Evolutionary conservation across 2,888 invertebrate genomes (phyloP).

Genomic region (Megaustenia siamemsis): DNA sequence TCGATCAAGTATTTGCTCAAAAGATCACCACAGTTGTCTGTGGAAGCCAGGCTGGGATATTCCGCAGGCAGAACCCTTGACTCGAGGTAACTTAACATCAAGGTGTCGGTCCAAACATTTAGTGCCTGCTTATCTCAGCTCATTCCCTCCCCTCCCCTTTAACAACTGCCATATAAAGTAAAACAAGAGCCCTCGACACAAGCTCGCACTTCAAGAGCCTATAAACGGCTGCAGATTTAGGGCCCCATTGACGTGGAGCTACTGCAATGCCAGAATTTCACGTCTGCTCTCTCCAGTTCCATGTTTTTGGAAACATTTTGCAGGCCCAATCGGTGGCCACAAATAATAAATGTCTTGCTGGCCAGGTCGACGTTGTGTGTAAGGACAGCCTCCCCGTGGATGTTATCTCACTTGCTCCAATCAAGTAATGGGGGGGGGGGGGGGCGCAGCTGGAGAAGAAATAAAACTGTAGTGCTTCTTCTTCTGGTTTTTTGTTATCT

Average conservation of each 20-base stretch:
- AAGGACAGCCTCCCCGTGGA: too few relatives aligned
- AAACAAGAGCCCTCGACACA: background rate
- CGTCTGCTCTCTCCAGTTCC: background rate
- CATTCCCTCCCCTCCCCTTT: background rate
- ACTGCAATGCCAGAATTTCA: background rate
- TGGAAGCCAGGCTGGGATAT: background rate
- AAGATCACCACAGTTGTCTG: conserved; percentile 17
- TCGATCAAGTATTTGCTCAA: conserved; percentile 2
- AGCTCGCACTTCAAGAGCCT: background rate
- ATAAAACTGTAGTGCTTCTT: too few relatives aligned
- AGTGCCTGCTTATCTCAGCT: background rate
- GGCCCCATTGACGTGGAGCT: background rate
- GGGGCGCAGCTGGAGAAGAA: too few relatives aligned
- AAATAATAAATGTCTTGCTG: background rate
- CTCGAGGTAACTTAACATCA: background rate
- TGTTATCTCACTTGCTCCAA: too few relatives aligned
- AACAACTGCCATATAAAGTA: conserved; percentile 29
- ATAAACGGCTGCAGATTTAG: conserved; percentile 3
- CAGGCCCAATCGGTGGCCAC: background rate
- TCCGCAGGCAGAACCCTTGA: background rate
- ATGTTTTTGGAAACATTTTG: conserved; percentile 24
- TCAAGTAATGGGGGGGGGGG: too few relatives aligned
- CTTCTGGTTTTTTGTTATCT: too few relatives aligned
- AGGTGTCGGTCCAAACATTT: conserved; percentile 31
- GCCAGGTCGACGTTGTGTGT: background rate